Conservation (phyloP, 2,888 invertebrate genomes). For the Drosophila pullipes region DNA sequence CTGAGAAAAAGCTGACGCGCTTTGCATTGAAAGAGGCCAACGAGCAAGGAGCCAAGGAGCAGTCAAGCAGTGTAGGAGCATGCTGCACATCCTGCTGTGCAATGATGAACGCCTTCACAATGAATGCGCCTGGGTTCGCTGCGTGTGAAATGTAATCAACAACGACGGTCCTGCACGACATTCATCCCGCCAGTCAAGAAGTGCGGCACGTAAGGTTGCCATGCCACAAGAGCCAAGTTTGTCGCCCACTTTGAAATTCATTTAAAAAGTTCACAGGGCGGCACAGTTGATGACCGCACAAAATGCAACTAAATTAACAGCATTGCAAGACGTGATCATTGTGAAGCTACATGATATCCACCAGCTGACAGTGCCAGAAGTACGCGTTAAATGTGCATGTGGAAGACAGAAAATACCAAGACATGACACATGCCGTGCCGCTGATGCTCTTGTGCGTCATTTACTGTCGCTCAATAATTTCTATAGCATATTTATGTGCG, state of each 20-base stretch:
- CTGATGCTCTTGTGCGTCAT: slow-evolving; percentile 37
- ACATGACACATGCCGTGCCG: slow-evolving; percentile 23
- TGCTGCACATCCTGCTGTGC: slow-evolving; percentile 62
- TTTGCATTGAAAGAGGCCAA: slow-evolving; percentile 37
- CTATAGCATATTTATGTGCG: slow-evolving; percentile 57
- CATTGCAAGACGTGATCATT: slow-evolving; percentile 59
- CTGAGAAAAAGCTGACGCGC: slow-evolving; percentile 26
- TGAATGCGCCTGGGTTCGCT: slow-evolving; percentile 69
- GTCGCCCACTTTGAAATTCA: slow-evolving; percentile 61
- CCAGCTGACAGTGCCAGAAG: slow-evolving; percentile 37
- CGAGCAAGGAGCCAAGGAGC: slow-evolving; percentile 2
- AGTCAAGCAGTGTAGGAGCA: slow-evolving; percentile 10
- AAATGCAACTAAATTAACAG: slow-evolving; percentile 71
- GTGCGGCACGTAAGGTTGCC: slow-evolving; percentile 53
- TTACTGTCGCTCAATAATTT: slow-evolving; percentile 50
- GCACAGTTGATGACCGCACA: slow-evolving; percentile 75
- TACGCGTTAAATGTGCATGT: slow-evolving; percentile 37
- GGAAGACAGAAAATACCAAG: not conserved
- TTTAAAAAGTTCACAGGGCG: slow-evolving; percentile 70
- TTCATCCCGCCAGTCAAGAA: slow-evolving; percentile 36
- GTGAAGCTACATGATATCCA: not conserved
- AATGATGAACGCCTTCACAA: slow-evolving; percentile 46
- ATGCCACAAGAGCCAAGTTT: slow-evolving; percentile 22
- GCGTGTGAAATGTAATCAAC: slow-evolving; percentile 78
- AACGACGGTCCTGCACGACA: slow-evolving; percentile 44